Evolutionary conservation across 92 coral and sea anemone genomes (phyloP).

Genomic region (Isaurus tuberculatus): DNA sequence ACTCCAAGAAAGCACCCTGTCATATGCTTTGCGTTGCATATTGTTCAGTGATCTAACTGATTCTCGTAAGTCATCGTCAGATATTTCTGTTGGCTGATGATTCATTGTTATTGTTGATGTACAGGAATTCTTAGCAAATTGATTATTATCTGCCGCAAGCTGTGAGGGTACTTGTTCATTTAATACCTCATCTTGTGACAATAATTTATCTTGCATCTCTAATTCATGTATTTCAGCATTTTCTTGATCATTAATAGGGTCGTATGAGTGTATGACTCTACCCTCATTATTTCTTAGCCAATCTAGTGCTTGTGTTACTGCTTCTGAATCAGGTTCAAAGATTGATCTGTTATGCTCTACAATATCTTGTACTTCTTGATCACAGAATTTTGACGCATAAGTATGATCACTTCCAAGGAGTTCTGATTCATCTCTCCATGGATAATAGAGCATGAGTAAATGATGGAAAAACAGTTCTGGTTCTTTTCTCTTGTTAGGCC

Average conservation of each 20-base stretch:
- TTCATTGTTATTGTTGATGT: neutral
- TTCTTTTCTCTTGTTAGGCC: conserved; percentile 59
- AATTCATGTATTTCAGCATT: neutral
- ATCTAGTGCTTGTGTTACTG: conserved; percentile 52
- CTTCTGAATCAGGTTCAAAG: conserved; percentile 70
- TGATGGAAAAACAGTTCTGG: conserved; percentile 61
- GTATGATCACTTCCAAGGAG: conserved; percentile 64
- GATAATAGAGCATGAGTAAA: conserved; percentile 46
- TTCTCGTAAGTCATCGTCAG: too few relatives aligned
- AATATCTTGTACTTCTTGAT: conserved; percentile 53
- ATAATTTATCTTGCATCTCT: neutral
- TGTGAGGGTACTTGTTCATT: neutral
- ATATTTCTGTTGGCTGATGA: too few relatives aligned
- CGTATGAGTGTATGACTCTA: neutral
- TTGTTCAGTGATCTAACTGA: neutral
- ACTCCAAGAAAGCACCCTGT: conserved; percentile 49
- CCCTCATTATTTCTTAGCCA: conserved; percentile 11
- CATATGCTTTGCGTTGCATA: neutral
- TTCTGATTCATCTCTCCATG: conserved; percentile 56
- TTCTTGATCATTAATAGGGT: neutral
- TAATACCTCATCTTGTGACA: neutral
- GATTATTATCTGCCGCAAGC: neutral
- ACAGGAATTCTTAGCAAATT: neutral
- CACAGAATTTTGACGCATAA: conserved; percentile 58
- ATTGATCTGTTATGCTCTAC: conserved; percentile 59